Base-by-base conservation (phyloP, 2,113 vertebrate genomes). In the Theristicus caerulescens region DNA sequence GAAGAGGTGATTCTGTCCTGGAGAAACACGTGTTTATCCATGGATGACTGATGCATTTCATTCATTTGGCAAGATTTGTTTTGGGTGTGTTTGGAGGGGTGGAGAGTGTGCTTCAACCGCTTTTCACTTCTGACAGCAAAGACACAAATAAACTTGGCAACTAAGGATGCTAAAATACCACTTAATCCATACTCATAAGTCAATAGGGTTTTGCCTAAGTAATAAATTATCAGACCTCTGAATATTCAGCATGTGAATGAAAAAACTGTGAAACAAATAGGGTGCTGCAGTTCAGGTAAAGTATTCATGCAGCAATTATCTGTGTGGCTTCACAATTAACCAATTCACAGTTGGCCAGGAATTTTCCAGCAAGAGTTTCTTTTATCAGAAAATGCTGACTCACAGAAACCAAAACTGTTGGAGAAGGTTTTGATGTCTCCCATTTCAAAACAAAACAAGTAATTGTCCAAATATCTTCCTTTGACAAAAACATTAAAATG, bases 11-110 rank as follows among this genome's bases (percentile, higher is more conserved):
- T 69, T 82, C 81, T 83, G 7, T 87, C 44, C 82, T 1, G 8
- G 69, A 91, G 88, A 72, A 89, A 71, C 46, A 29, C 0, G 7
- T 92, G 36, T 73, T 93, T 82, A 69, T 71, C 40, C 16, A 10
- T 82, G 65, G 95, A 82, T 89, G 57, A 38, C 57, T 76, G 77
- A 71, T 89, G 82, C 6, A 1, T 74, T 91, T 79, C 70, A 57
- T 91, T 91, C 51, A 40, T 78, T 96, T 94, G 92, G 80, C 44
- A 82, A 69, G 81, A 24, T 62, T 86, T 93, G 69, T 47, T 92
- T 88, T 71, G 69, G 21, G 36, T 91, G 54, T n/a, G 27, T 92
- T 88, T 82, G 51, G 27, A 67, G 70, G 19, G 40, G 40, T 76
- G 22, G 69, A 94, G 70, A 66, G 32, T 46, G 52, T 80, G 61